Conservation (phyloP, 2,797 vertebrate genomes). For the Notamacropus eugenii region DNA sequence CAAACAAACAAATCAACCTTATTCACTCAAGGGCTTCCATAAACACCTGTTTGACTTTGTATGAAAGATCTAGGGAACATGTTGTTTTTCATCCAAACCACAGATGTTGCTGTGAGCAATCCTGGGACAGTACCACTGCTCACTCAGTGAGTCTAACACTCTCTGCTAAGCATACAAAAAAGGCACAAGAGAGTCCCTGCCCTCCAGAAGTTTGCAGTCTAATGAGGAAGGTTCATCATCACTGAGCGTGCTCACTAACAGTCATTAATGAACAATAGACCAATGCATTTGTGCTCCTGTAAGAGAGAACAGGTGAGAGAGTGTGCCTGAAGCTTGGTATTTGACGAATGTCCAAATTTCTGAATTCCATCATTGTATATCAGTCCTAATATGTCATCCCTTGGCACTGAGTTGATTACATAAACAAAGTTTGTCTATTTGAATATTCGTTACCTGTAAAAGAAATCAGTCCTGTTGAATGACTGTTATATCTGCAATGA, state of each 20-base stretch:
- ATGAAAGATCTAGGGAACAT: background rate
- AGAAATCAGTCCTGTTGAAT: background rate
- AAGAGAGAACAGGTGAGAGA: background rate
- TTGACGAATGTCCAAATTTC: background rate
- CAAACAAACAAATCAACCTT: too few relatives aligned
- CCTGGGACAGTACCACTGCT: background rate
- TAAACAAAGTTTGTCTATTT: background rate
- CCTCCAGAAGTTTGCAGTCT: background rate
- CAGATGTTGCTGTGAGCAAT: background rate
- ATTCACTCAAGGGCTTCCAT: too few relatives aligned
- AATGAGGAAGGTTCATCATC: background rate
- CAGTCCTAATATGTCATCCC: background rate
- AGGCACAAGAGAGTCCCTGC: background rate
- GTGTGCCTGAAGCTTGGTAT: background rate
- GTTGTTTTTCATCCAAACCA: background rate
- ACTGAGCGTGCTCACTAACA: background rate
- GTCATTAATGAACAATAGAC: background rate
- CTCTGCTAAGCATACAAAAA: background rate
- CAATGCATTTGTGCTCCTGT: background rate
- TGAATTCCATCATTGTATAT: background rate
- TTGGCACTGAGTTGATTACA: background rate
- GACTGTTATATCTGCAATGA: background rate
- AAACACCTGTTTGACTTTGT: background rate
- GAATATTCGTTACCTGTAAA: background rate
- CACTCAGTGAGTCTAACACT: background rate